These are phyloP conservation scores for Thelaira solivaga DNA, from an alignment of 2,888 invertebrate species.

Conservation along the genomic window DNA sequence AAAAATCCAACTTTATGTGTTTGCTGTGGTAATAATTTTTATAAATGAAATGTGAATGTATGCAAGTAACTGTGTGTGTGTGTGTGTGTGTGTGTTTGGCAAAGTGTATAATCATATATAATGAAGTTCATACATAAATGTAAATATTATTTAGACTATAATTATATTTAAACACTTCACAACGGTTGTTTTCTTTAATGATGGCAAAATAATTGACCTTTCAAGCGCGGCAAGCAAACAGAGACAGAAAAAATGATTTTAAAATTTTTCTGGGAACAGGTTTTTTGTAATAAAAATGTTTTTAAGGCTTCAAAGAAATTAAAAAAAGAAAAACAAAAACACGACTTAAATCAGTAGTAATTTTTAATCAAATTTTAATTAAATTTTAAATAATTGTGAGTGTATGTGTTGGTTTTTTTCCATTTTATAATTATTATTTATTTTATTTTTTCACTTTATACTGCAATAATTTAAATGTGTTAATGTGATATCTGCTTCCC, in stretches of 20 bases:
- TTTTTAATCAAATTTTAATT: too few species aligned
- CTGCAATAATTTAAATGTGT: conserved; percentile 37
- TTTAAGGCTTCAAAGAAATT: neutral
- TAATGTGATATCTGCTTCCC: conserved; percentile 34
- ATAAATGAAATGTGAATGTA: too few species aligned
- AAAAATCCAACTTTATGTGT: too few species aligned
- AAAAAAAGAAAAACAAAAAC: too few species aligned
- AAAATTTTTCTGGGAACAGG: neutral
- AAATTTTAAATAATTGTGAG: too few species aligned
- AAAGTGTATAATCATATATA: conserved; percentile 27
- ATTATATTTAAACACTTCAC: conserved; percentile 48
- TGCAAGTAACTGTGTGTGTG: too few species aligned
- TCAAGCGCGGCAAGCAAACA: neutral
- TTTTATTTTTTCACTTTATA: conserved; percentile 4
- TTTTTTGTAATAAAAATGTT: neutral
- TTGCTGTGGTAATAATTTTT: too few species aligned
- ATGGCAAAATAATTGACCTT: conserved; percentile 50
- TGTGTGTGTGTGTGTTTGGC: neutral
- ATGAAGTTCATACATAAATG: conserved; percentile 38
- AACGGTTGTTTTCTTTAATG: conserved; percentile 32
- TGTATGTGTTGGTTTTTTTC: too few species aligned
- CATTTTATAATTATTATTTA: neutral
- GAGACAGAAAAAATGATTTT: neutral
- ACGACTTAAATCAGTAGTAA: too few species aligned
- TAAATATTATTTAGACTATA: conserved; percentile 47